Base-by-base conservation (phyloP, 2,888 invertebrate genomes). In the Caenorhabditis japonica region DNA sequence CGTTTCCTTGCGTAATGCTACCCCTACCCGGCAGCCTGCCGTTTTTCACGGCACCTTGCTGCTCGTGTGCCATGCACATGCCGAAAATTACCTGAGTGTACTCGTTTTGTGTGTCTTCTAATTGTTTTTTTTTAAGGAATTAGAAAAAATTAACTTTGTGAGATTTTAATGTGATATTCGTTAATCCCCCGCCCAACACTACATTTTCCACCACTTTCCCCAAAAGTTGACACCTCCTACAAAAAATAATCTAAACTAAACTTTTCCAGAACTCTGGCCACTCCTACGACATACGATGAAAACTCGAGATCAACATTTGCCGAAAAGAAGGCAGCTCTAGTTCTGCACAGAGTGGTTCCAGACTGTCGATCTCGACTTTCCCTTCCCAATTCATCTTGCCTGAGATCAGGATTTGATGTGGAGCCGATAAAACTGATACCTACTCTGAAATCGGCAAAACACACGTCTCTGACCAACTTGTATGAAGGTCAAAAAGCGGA, bases 331-430 rank as follows among this genome's bases (percentile, higher is more conserved):
- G 80, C 82, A 5, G 84, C 83, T 3, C 51, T 85, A 4, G 74
- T 86, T 27, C 43, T 86, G 33, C 83, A 82, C 34, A 53, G 86
- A 43, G 70, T 78, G 3, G 76, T 83, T 10, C 64, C 80, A 7
- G 86, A 86, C 53, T 86, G 86, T 49, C 66, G 83, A 47, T 74
- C 77, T 13, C 72, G 68, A 15, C n/a, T 73, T 1, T 4, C 38
- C 7, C 46, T 68, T 13, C 53, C 56, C 0, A 58, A 68, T 21
- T 38, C 43, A 0, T 44, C 43, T 7, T 73, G 73, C 25, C 12
- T 46, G 13, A 21, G 44, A 13, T 23, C 15, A 8, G 55, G 34
- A 36, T 36, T 60, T 4, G 47, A 60, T 44, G 44, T 73, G 13
- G 59, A 53, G 19, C 73, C 73, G 2, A 23, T 44, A n/a, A 49